Evolutionary conservation across 2,888 invertebrate species (phyloP).

Genomic region (Troilus luridus): DNA sequence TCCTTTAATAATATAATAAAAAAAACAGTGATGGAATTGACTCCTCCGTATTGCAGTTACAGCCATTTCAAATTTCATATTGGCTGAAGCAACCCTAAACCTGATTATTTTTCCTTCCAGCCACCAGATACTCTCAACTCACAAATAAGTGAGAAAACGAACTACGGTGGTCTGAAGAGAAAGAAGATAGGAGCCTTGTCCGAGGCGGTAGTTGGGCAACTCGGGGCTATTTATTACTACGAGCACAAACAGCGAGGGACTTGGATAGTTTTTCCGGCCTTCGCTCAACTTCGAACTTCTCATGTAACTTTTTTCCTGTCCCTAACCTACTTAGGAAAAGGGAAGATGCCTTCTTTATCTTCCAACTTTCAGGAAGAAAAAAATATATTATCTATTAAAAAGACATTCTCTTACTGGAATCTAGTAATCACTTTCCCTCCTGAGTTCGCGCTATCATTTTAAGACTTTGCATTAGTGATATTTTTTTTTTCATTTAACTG

Average conservation of each 20-base stretch:
- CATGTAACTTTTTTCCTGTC: conserved; percentile 38
- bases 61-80: too few relatives aligned
- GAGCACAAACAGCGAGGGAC: conserved; percentile 12
- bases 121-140: neutral
- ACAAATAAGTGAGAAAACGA: neutral
- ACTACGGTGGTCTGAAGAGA: neutral
- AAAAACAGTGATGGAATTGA: too few relatives aligned
- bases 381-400: neutral
- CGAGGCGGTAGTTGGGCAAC: neutral
- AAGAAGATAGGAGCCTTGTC: neutral
- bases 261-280: conserved; percentile 22
- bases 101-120: too few relatives aligned
- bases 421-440: neutral
- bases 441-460: too few relatives aligned
- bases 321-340: conserved; percentile 12
- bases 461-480: too few relatives aligned
- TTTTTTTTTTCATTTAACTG: too few relatives aligned
- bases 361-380: neutral
- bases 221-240: conserved; percentile 24
- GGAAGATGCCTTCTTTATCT: conserved; percentile 39
- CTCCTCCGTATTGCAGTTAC: too few relatives aligned
- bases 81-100: too few relatives aligned
- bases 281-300: neutral
- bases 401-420: neutral
- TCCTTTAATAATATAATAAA: too few relatives aligned